Conservation (phyloP, 2,888 invertebrate species). For the Chloroclystis v-ata region DNA sequence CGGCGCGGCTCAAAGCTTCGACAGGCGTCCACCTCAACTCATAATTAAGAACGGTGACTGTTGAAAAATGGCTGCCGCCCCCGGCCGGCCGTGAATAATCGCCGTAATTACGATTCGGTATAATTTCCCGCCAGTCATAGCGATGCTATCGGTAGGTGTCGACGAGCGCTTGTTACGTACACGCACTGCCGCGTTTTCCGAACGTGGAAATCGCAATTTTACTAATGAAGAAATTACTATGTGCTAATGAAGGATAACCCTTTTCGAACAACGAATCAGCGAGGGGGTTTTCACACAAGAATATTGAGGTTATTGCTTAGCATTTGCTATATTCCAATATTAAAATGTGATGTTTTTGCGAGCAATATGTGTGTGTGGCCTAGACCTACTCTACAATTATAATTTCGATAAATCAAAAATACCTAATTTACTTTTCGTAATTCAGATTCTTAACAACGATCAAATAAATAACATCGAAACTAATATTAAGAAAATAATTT, state of each 20-base stretch:
- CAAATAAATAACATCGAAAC: too few species aligned
- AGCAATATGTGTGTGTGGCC: too few species aligned
- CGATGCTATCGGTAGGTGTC: constrained; percentile 77
- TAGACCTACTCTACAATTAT: too few species aligned
- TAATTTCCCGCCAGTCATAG: constrained; percentile 79
- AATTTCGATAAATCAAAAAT: too few species aligned
- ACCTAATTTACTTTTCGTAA: too few species aligned
- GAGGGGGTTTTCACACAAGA: too few species aligned
- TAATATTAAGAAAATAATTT: too few species aligned
- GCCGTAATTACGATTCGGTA: constrained; percentile 78
- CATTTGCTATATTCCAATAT: too few species aligned
- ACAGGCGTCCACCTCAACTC: constrained; percentile 76
- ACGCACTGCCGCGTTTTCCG: constrained; percentile 50
- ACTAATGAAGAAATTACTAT: constrained; percentile 4
- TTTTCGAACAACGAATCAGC: not conserved
- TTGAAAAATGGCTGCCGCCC: constrained; percentile 78
- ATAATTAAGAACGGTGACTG: constrained; percentile 79
- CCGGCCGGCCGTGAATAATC: constrained; percentile 79
- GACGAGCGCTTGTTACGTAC: constrained; percentile 76
- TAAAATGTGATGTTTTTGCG: too few species aligned
- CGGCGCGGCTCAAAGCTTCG: constrained; percentile 77
- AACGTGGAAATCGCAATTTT: constrained; percentile 61
- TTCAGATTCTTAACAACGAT: too few species aligned
- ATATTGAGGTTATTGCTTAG: too few species aligned
- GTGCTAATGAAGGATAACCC: not conserved